These are phyloP conservation scores for Eucidaris tribuloides DNA, from an alignment of 35 echinoderm and acorn worm species.

Conservation along the genomic window DNA sequence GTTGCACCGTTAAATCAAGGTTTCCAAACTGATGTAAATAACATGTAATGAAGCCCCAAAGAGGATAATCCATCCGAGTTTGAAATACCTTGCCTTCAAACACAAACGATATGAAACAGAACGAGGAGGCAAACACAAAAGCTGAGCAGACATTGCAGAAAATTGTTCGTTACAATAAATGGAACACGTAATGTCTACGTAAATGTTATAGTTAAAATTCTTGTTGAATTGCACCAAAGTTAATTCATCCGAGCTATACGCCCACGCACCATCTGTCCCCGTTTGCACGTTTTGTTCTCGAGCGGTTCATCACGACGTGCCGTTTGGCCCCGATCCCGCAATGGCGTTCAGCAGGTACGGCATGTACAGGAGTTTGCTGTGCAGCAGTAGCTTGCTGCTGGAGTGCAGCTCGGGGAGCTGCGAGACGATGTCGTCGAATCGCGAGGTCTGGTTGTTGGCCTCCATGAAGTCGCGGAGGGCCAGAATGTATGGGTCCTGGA, in stretches of 20 bases:
- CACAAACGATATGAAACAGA: too few species aligned
- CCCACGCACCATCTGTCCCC: not conserved
- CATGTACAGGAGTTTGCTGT: conserved; percentile 96
- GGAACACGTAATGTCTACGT: not conserved
- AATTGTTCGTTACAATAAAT: not conserved
- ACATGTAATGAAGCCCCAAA: too few species aligned
- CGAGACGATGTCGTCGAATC: conserved; percentile 81
- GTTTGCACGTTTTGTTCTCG: too few species aligned
- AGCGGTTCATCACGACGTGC: too few species aligned
- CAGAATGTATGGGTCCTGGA: conserved; percentile 78
- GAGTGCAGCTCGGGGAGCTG: conserved; percentile 71
- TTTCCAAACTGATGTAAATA: too few species aligned
- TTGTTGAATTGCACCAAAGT: not conserved
- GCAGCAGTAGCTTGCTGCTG: conserved; percentile 67
- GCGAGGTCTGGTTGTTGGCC: conserved; percentile 62
- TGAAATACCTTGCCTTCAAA: too few species aligned
- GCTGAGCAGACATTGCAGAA: not conserved
- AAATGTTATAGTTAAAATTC: not conserved
- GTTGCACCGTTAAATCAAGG: too few species aligned
- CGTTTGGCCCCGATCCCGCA: conserved; percentile 30
- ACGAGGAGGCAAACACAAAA: too few species aligned
- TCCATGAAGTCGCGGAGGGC: conserved; percentile 86
- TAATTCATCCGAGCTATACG: not conserved
- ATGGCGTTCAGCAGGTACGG: conserved; percentile 96
- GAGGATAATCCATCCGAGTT: too few species aligned